These are phyloP conservation scores for Melipona bicolor DNA, from an alignment of 2,888 invertebrate species.

Conservation along the genomic window DNA sequence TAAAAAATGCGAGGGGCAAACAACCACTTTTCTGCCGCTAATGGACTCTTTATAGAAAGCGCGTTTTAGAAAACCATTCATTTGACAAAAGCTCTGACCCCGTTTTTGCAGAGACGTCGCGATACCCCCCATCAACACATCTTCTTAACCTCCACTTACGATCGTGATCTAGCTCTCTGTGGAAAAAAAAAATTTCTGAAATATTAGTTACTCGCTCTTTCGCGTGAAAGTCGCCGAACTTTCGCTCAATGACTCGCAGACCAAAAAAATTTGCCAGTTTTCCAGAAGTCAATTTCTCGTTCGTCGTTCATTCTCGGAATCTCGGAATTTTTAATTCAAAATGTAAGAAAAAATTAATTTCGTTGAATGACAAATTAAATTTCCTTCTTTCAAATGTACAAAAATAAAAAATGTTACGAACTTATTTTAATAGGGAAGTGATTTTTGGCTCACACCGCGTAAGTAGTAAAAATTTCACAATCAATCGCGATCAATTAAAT, in stretches of 20 bases:
- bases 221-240: too few species aligned
- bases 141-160: not conserved
- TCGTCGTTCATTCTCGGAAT: too few species aligned
- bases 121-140: not conserved
- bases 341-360: too few species aligned
- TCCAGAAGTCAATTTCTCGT: too few species aligned
- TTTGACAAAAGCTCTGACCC: constrained; percentile 11
- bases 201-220: not conserved
- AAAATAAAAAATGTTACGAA: too few species aligned
- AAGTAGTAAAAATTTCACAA: not conserved
- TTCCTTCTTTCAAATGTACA: too few species aligned
- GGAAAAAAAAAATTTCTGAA: not conserved
- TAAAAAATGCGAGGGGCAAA: not conserved
- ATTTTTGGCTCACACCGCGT: too few species aligned
- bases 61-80: constrained; percentile 7
- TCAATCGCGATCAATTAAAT: not conserved
- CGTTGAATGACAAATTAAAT: too few species aligned
- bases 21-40: not conserved
- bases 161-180: not conserved
- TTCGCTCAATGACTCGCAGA: too few species aligned
- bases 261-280: too few species aligned
- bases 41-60: constrained; percentile 1
- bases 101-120: not conserved
- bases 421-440: too few species aligned
- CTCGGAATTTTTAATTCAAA: too few species aligned